Evolutionary conservation across 2,888 invertebrate species (phyloP), one percentile per base, ranked within the genome.

Genomic region (Limnephilus rhombicus): DNA sequence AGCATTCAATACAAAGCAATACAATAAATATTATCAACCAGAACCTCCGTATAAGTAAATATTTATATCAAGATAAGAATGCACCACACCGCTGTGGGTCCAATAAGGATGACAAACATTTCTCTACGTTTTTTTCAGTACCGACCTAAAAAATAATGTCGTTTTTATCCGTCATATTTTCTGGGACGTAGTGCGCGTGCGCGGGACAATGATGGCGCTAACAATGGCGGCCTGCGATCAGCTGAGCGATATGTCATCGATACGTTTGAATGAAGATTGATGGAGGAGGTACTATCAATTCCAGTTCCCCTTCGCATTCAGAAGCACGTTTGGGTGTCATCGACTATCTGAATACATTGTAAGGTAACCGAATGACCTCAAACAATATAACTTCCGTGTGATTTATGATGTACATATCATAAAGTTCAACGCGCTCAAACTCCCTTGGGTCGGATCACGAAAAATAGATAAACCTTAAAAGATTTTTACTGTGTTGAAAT

Each of bases 201-300:
- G 89, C 90, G 34, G 37, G 34, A 89, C 90, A 90, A 92, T 90
- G 83, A 31, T 81, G 87, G 92, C 89, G 68, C 80, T 81, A 91
- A 92, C 92, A 91, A 92, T 91, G 91, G 85, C 88, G 37, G 85
- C 45, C 80, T 37, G 29, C 34, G 91, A 92, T 91, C 91, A 91
- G 89, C 89, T 85, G 92, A 92, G 53, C 91, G 89, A 92, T 92
- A 91, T 91, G 92, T 91, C 92, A 92, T 90, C 92, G 92, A 92
- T 85, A 80, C 89, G 81, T 91, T 31, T 41, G 45, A 91, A 92
- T 92, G 45, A 85, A 92, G 92, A 92, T 92, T 91, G 92, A 92
- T 92, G 37, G 89, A 37, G 41, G 15, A 29, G 5, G 53, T 29
- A 34, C 37, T 41, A 81, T 81, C 89, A 68, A 18, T 31, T 34